phyloP scores from a whole-genome alignment of 2,113 vertebrate genomes.

The Lycaon pictus region DNA sequence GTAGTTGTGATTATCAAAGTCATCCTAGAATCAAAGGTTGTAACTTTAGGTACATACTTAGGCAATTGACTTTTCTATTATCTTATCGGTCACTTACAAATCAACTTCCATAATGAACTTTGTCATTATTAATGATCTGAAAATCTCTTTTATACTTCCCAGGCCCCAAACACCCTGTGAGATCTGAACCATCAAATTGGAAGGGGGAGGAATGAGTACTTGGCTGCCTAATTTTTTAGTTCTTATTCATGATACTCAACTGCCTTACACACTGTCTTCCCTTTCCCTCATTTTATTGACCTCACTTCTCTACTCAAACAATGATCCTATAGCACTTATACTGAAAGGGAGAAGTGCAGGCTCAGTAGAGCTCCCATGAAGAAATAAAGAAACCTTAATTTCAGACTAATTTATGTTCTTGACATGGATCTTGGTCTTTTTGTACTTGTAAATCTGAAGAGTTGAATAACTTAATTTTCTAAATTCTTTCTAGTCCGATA shows the following conservation, averaged over 20 bases:
- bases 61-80: not conserved
- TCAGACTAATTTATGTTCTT: conserved; percentile 9
- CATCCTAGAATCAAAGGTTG: not conserved
- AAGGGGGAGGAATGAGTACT: not conserved
- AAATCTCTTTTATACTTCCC: not conserved
- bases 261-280: not conserved
- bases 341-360: not conserved
- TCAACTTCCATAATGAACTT: conserved; percentile 23
- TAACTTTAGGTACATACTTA: conserved; percentile 31
- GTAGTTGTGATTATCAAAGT: not conserved
- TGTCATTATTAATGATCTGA: conserved; percentile 4
- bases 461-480: not conserved
- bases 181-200: not conserved
- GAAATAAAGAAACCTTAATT: not conserved
- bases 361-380: not conserved
- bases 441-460: not conserved
- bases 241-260: not conserved
- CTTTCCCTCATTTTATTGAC: not conserved
- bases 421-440: not conserved
- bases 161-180: not conserved
- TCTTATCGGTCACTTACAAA: not conserved
- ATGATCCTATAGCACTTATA: not conserved
- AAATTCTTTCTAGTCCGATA: conserved; percentile 13
- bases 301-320: not conserved
- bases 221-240: not conserved